Base-by-base conservation (phyloP, 2,797 vertebrate species). In the Hirundo rustica region DNA sequence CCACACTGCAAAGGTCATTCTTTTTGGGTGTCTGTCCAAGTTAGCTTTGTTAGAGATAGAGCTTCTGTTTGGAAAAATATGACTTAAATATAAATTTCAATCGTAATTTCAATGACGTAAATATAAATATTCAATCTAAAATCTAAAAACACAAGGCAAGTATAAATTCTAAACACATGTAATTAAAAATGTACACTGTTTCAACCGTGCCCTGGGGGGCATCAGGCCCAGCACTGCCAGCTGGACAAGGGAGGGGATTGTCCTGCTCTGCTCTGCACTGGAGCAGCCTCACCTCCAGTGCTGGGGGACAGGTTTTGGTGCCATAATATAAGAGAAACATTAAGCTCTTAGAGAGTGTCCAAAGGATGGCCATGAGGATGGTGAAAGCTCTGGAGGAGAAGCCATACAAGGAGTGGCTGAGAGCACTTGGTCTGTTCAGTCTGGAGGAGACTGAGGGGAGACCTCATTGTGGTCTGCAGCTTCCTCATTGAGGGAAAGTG, bases 261-360 rank as follows among this genome's bases (percentile, higher is more conserved):
- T 44, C 18, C 34, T 0, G 0, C 45, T 65, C 29, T 76, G 29
- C 44, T 76, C 38, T 47, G 44, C 12, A 14, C 38, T 40, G 21
- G 5, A 42, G 16, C 2, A 0, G 16, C 34, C 48, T 42, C 48
- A 48, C 13, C 36, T 44, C 0, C 0, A 77, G 22, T 1, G 2
- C 13, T 47, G 34, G 13, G 34, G 13, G 10, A 16, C 26, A 23
- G 16, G 9, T 60, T 23, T 53, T 14, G n/a, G 26, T 10, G 3
- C 21, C 16, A 47, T 4, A 34, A 22, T 4, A 3, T 7, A 60
- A 53, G 51, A 65, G 64, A 38, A 45, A 30, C 11, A 34, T 7
- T 16, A 11, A 72, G 9, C 30, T 34, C 8, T 40, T 21, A 12
- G 11, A 40, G 4, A 54, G 18, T 2, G 1, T 54, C 30, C 18